These are phyloP conservation scores for Hydraecia micacea DNA, from an alignment of 2,888 invertebrate genomes.

Conservation along the genomic window DNA sequence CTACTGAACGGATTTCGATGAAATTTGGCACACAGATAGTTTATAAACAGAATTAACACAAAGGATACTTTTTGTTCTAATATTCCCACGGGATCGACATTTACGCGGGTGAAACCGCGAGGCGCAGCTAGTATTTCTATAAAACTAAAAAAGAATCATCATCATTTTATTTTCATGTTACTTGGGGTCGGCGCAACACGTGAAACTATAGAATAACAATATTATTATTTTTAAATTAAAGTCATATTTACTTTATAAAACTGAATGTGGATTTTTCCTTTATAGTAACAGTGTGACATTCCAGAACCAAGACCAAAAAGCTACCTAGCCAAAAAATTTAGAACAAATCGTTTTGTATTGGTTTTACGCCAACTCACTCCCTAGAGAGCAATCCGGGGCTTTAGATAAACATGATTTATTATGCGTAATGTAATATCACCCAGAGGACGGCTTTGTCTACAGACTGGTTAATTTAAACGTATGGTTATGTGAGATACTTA, in stretches of 20 bases:
- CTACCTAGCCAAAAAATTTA: conserved; percentile 6
- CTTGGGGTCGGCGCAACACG: too few relatives aligned
- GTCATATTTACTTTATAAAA: not conserved
- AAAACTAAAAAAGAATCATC: not conserved
- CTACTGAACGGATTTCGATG: too few relatives aligned
- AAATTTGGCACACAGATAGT: too few relatives aligned
- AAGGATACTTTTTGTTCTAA: too few relatives aligned
- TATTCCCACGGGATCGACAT: too few relatives aligned
- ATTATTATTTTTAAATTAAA: not conserved
- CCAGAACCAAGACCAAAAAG: conserved; percentile 4
- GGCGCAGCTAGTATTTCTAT: too few relatives aligned
- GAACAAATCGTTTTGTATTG: conserved; percentile 52
- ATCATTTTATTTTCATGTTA: too few relatives aligned
- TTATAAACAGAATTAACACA: too few relatives aligned
- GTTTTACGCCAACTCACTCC: conserved; percentile 59
- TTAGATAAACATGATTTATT: conserved; percentile 70
- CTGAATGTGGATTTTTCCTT: not conserved
- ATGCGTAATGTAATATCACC: conserved; percentile 62
- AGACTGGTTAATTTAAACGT: conserved; percentile 29
- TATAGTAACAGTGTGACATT: not conserved
- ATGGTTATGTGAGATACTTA: conserved; percentile 15
- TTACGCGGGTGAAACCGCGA: too few relatives aligned
- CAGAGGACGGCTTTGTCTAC: conserved; percentile 57
- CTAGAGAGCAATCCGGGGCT: conserved; percentile 61
- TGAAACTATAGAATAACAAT: not conserved